A percentile compares a stretch with the other conserved stretches of the same genome.
phyloP scores from a whole-genome alignment of 2,797 vertebrate genomes.

The Typhlichthys subterraneus region DNA sequence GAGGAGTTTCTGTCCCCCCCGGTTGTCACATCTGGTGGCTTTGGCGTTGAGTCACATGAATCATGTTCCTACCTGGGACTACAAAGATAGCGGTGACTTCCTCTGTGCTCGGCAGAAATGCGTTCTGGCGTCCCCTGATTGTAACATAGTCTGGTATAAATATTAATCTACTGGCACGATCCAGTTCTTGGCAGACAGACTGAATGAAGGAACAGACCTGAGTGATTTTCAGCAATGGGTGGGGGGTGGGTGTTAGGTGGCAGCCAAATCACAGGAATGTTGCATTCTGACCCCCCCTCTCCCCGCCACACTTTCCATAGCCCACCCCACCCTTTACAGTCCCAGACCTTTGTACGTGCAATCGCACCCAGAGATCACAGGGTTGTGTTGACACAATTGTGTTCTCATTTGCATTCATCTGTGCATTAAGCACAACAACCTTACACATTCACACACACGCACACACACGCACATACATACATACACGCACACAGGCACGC shows the following conservation, averaged over 20 bases:
- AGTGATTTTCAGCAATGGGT: conserved; percentile 49
- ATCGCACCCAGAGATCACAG: conserved; percentile 54
- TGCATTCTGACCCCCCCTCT: conserved; percentile 27
- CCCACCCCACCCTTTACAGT: conserved; percentile 23
- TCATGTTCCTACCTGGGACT: conserved; percentile 34
- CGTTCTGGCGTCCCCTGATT: neutral
- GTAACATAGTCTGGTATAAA: conserved; percentile 20
- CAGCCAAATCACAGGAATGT: conserved; percentile 37
- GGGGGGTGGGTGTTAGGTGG: conserved; percentile 1
- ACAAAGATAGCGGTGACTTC: conserved; percentile 16
- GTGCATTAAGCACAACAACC: conserved; percentile 22
- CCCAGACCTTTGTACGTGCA: conserved; percentile 43
- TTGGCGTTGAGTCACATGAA: conserved; percentile 37
- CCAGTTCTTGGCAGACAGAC: conserved; percentile 19
- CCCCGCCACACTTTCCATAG: too few species aligned
- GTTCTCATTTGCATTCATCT: conserved; percentile 49
- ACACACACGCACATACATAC: conserved; percentile 1
- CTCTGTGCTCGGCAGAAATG: conserved; percentile 13
- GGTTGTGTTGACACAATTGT: conserved; percentile 35
- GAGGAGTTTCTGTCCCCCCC: conserved; percentile 34
- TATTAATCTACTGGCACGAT: conserved; percentile 28
- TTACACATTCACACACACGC: conserved; percentile 31
- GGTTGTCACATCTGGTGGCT: conserved; percentile 14
- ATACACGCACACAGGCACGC: conserved; percentile 7
- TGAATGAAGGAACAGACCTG: conserved; percentile 39